A percentile compares a stretch with the other conserved stretches of the same genome.
Evolutionary conservation across 2,113 vertebrate genomes (phyloP).

Genomic region (Melanotaenia duboulayi): DNA sequence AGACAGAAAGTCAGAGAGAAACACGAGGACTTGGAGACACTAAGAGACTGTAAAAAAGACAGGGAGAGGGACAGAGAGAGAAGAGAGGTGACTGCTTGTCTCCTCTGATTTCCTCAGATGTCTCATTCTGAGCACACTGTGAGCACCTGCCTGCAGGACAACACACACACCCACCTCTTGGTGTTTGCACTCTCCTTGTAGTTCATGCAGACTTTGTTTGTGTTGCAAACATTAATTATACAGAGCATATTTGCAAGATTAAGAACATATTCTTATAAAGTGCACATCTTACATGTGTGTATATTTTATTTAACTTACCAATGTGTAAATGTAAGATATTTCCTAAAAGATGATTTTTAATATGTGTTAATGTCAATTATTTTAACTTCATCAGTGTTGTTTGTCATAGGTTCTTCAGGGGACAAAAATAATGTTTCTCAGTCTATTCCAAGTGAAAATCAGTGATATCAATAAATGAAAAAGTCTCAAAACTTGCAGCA

Average conservation of each 20-base stretch:
- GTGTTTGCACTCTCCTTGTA: slow-evolving; percentile 5
- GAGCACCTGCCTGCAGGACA: slow-evolving; percentile 28
- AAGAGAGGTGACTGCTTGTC: slow-evolving; percentile 76
- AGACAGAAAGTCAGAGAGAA: slow-evolving; percentile 60
- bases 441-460: too few species aligned
- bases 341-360: background rate
- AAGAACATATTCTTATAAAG: background rate
- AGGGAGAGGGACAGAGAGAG: slow-evolving; percentile 52
- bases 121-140: slow-evolving; percentile 39
- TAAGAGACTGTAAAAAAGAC: slow-evolving; percentile 45
- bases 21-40: slow-evolving; percentile 47
- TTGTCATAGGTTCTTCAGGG: too few species aligned
- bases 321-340: background rate
- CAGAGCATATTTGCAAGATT: background rate
- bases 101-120: slow-evolving; percentile 65
- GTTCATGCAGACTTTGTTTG: slow-evolving; percentile 1
- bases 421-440: too few species aligned
- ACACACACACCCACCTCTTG: slow-evolving; percentile 2
- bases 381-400: too few species aligned
- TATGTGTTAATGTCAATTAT: background rate
- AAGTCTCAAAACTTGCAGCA: background rate
- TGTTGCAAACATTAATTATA: background rate
- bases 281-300: background rate
- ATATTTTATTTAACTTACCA: background rate
- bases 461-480: background rate